phyloP scores from a whole-genome alignment of 2,113 vertebrate genomes.

The Hyperoodon ampullatus region DNA sequence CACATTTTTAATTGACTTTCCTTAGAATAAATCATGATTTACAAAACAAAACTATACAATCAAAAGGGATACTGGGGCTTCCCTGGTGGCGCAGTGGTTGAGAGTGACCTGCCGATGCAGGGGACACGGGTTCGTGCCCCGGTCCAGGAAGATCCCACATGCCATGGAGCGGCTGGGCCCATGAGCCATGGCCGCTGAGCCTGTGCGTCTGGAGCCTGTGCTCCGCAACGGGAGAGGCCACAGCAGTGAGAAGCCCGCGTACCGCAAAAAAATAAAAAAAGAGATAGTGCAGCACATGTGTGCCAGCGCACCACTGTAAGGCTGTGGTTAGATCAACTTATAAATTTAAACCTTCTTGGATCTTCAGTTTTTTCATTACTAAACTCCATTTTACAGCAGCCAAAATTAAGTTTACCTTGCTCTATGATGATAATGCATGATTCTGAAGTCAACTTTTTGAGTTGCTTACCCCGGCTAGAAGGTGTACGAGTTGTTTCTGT shows the following conservation, averaged over 20 bases:
- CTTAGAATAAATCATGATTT: not conserved
- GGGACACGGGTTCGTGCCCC: no score
- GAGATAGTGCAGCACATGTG: not conserved
- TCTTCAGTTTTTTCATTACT: not conserved
- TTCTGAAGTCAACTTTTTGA: not conserved
- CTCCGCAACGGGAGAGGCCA: no score
- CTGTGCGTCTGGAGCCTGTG: no score
- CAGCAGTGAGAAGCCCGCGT: no score
- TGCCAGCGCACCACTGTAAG: not conserved
- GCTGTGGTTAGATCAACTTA: not conserved
- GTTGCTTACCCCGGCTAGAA: constrained; percentile 93
- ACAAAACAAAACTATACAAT: not conserved
- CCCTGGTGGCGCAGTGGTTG: no score
- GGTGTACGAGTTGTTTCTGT: constrained; percentile 92
- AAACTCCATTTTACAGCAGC: not conserved
- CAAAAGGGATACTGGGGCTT: not conserved
- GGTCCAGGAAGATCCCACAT: no score
- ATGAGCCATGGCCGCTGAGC: no score
- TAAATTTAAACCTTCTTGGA: not conserved
- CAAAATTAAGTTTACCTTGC: not conserved
- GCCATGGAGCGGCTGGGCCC: no score
- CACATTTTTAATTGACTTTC: not conserved
- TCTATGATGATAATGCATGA: not conserved
- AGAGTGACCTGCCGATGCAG: no score
- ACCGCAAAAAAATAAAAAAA: no score